phyloP scores from a whole-genome alignment of 2,888 invertebrate species.

The Tetramorium bicarinatum region DNA sequence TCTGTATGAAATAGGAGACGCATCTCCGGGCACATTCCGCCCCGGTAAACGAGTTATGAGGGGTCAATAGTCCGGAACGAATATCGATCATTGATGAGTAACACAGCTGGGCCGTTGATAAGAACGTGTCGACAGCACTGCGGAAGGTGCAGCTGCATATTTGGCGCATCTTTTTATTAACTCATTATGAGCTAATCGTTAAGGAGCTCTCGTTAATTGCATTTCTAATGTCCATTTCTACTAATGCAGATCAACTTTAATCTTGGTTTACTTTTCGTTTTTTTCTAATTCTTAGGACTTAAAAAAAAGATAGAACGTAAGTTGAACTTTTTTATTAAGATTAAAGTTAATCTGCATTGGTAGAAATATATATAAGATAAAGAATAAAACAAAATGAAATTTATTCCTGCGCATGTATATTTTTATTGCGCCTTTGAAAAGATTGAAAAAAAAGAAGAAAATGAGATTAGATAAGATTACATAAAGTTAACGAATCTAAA shows the following conservation, averaged over 20 bases:
- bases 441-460: not conserved
- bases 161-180: not conserved
- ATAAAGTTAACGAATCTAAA: not conserved
- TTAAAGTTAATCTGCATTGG: too few relatives aligned
- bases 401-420: not conserved
- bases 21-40: not conserved
- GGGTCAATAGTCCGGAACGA: constrained; percentile 15
- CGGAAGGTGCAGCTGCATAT: not conserved
- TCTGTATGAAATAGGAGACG: not conserved
- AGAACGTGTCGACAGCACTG: not conserved
- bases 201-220: not conserved
- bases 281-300: too few relatives aligned
- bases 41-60: constrained; percentile 8
- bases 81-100: not conserved
- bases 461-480: not conserved
- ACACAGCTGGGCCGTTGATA: constrained; percentile 27
- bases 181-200: too few relatives aligned
- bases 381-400: not conserved
- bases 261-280: too few relatives aligned
- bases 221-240: not conserved
- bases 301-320: too few relatives aligned
- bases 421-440: not conserved
- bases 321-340: too few relatives aligned
- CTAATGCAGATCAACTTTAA: too few relatives aligned
- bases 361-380: too few relatives aligned